Evolutionary conservation across 2,113 vertebrate genomes (phyloP).

Genomic region (Nesoenas mayeri): DNA sequence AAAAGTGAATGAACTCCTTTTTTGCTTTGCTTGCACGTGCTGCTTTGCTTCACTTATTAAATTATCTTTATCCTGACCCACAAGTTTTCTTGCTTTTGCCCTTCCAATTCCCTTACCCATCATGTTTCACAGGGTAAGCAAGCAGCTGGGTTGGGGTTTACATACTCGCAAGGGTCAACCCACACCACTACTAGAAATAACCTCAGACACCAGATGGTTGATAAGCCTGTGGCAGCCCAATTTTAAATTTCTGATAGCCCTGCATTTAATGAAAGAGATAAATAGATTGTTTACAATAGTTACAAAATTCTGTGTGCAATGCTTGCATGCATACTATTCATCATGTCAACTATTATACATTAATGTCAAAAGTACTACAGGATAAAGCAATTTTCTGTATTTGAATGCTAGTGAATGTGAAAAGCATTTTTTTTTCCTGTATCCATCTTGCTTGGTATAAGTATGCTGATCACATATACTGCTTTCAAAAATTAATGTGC

Average conservation of each 20-base stretch:
- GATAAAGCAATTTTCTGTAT: constrained; percentile 10
- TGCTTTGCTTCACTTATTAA: neutral
- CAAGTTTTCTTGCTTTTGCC: neutral
- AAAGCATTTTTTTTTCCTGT: neutral
- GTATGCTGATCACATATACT: neutral
- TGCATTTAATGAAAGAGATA: neutral
- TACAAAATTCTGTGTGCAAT: neutral
- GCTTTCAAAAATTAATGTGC: neutral
- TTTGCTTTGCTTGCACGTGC: neutral
- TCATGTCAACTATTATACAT: neutral
- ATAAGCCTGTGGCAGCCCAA: neutral
- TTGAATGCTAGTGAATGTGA: neutral
- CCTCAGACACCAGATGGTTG: neutral
- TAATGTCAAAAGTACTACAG: neutral
- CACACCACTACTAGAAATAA: neutral
- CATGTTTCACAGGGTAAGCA: rapidly evolving
- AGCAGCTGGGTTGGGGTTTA: neutral
- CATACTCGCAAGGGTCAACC: neutral
- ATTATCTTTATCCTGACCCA: neutral
- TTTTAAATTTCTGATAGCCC: neutral
- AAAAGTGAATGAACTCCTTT: neutral
- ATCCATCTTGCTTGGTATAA: neutral
- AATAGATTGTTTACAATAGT: neutral
- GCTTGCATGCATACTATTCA: neutral
- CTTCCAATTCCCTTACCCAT: neutral